Conservation (phyloP, 35 echinoderm and acorn worm genomes). For the Ptychodera flava region DNA sequence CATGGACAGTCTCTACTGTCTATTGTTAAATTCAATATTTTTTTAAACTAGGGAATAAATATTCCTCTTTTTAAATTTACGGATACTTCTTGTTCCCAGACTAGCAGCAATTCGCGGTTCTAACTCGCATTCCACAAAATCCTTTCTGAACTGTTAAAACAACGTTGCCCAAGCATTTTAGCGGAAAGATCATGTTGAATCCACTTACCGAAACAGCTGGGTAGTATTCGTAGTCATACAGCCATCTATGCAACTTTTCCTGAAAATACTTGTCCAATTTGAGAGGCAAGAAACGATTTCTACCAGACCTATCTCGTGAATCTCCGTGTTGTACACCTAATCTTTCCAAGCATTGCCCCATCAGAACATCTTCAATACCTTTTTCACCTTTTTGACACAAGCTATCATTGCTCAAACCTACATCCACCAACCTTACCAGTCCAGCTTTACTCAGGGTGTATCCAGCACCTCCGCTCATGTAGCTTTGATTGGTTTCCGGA, state of each 20-base stretch:
- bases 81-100: no score
- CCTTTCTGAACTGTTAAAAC: no score
- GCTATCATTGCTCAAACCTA: not conserved
- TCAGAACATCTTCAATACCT: constrained; percentile 25
- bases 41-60: no score
- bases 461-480: constrained; percentile 66
- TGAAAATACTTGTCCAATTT: constrained; percentile 8
- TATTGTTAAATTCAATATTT: no score
- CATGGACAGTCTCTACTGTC: no score
- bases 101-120: no score
- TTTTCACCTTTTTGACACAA: not conserved
- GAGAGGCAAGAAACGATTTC: constrained; percentile 37
- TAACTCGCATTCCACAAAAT: no score
- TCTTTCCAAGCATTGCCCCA: constrained; percentile 23
- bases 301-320: constrained; percentile 31
- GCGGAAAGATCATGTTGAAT: no score
- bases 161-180: no score
- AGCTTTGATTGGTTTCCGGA: constrained; percentile 8
- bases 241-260: constrained; percentile 14
- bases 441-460: constrained; percentile 66
- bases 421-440: constrained; percentile 17
- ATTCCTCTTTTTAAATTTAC: no score
- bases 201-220: no score
- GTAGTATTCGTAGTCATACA: constrained; percentile 7
- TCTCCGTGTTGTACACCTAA: constrained; percentile 25